Evolutionary conservation across 2,113 vertebrate genomes (phyloP), one percentile per base, ranked within the genome.

Genomic region (Chaetodon auriga): DNA sequence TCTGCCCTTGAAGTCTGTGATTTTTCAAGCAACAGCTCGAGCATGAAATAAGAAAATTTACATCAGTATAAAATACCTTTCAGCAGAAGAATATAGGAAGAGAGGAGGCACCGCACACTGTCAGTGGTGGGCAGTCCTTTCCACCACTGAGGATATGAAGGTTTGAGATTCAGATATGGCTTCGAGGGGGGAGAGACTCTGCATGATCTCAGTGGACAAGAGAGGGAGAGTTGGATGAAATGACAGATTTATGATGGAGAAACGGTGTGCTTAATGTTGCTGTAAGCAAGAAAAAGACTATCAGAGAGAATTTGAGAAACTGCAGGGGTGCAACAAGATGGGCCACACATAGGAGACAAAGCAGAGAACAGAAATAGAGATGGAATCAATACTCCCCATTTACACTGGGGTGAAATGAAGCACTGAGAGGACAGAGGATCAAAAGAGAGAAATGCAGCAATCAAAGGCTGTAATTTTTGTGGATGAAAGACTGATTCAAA

Each of bases 401-500:
- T 90, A 78, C 53, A 76, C 41, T 0, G 36, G 45, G 45, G 77
- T 87, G 77, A 87, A 81, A 82, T 58, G 71, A 91, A 78, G 82
- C 64, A 43, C 69, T 48, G 81, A 58, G 23, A 51, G 76, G 75
- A 68, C 70, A 65, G 81, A 76, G 87, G 81, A 83, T 85, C 78
- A 69, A 82, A 83, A 55, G 21, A 80, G 19, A 87, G 58, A 88
- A 79, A 77, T 68, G 80, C 72, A 54, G 73, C 77, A 87, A 93
- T 92, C 85, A 79, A 86, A 91, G 87, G 74, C 78, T 49, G 80
- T 91, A 76, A 91, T 94, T 90, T 89, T 79, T 66, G 72, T 70
- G 83, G 84, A 92, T 88, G 93, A 94, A 93, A 85, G 87, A 80
- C 64, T 61, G 77, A 84, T 62, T 89, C 66, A 79, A 91, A 76